Conservation (phyloP, 2,888 invertebrate genomes). For the Phyllotreta cruciferae region DNA sequence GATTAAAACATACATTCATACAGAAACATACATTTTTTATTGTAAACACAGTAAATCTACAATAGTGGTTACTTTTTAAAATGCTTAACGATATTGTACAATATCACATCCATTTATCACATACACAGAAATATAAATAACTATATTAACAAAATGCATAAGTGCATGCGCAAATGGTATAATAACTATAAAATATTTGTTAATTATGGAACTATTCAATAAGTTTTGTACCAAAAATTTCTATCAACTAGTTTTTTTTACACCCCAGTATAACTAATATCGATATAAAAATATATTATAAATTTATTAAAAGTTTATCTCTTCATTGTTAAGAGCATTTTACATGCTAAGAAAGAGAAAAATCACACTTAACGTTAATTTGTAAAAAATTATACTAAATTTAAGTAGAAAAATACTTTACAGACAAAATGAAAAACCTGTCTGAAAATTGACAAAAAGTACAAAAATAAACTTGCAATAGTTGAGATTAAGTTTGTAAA, state of each 20-base stretch:
- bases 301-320: constrained; percentile 42
- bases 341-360: constrained; percentile 31
- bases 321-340: constrained; percentile 36
- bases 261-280: constrained; percentile 42
- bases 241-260: constrained; percentile 38
- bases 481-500: too few species aligned
- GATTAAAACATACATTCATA: constrained; percentile 1
- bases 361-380: constrained; percentile 34
- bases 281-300: constrained; percentile 45
- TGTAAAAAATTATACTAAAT: constrained; percentile 31
- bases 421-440: constrained; percentile 13
- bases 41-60: constrained; percentile 40
- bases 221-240: constrained; percentile 43
- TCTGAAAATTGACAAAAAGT: constrained; percentile 1
- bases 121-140: constrained; percentile 46
- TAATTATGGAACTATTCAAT: constrained; percentile 40
- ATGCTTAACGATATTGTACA: constrained; percentile 42
- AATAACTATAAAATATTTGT: constrained; percentile 34
- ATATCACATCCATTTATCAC: constrained; percentile 47
- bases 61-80: constrained; percentile 44
- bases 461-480: constrained; percentile 2
- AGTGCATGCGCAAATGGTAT: constrained; percentile 44
- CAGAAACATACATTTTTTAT: constrained; percentile 39
- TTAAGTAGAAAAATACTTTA: constrained; percentile 29
- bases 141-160: constrained; percentile 43